Percentiles rank a stretch among this genome's conserved stretches.
Evolutionary conservation across 2,797 vertebrate genomes (phyloP).

Genomic region (Brachyalestes nurse): DNA sequence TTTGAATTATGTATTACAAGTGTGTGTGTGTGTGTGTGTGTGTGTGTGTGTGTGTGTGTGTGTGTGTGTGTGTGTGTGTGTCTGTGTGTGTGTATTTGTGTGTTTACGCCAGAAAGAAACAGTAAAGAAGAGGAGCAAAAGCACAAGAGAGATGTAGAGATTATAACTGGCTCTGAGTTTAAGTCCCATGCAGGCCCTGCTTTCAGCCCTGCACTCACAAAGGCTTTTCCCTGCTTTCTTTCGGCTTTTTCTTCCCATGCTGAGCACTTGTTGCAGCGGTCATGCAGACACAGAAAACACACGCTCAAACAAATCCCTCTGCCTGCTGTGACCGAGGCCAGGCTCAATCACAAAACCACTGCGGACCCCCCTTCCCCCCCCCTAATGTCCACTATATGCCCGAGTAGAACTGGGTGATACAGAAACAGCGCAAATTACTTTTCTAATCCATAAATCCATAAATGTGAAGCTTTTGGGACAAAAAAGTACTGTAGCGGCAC

Average conservation of each 20-base stretch:
- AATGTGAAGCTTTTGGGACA: neutral
- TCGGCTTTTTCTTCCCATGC: conserved; percentile 36
- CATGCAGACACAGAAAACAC: conserved; percentile 66
- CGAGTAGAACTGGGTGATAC: too few species aligned
- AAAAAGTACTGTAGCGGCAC: neutral
- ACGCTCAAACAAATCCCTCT: conserved; percentile 63
- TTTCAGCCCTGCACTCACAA: conserved; percentile 62
- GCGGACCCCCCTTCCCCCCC: neutral
- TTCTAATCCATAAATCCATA: too few species aligned
- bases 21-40: conserved; percentile 2
- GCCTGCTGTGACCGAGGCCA: conserved; percentile 43
- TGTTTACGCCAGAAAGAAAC: neutral
- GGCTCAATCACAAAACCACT: conserved; percentile 18
- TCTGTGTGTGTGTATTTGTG: conserved; percentile 16
- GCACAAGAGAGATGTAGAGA: neutral
- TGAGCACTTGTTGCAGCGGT: conserved; percentile 66
- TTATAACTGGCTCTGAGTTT: conserved; percentile 21
- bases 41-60: conserved; percentile 13
- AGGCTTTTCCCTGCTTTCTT: conserved; percentile 66
- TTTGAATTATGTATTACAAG: too few species aligned
- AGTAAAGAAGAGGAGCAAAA: neutral
- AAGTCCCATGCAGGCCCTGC: conserved; percentile 34
- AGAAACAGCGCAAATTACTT: too few species aligned
- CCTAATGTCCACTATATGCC: neutral
- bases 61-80: too few species aligned